phyloP scores from a whole-genome alignment of 2,888 invertebrate genomes.

The Ephialtes manifestator region DNA sequence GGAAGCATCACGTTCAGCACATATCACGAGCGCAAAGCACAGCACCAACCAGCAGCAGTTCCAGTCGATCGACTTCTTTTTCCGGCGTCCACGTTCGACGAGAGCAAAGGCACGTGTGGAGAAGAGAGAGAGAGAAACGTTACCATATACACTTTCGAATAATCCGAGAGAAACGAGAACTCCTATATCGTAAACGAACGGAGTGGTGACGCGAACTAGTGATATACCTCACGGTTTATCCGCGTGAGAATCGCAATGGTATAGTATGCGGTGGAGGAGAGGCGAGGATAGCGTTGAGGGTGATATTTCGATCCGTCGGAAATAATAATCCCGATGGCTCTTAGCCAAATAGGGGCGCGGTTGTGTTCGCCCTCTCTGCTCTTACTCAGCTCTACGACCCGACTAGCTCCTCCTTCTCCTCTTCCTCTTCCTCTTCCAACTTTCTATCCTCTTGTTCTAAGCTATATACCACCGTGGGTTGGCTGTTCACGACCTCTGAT shows the following conservation, averaged over 20 bases:
- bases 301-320: slow-evolving; percentile 77
- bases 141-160: slow-evolving; percentile 62
- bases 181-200: slow-evolving; percentile 61
- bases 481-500: slow-evolving; percentile 71
- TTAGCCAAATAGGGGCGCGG: slow-evolving; percentile 78
- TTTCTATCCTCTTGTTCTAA: slow-evolving; percentile 28
- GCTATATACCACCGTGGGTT: not conserved
- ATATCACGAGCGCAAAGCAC: slow-evolving; percentile 52
- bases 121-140: slow-evolving; percentile 24
- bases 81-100: slow-evolving; percentile 55
- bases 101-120: not conserved
- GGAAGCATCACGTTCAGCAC: slow-evolving; percentile 68
- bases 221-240: slow-evolving; percentile 51
- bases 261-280: slow-evolving; percentile 45
- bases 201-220: slow-evolving; percentile 37
- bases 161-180: slow-evolving; percentile 53
- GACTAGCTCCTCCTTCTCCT: not conserved
- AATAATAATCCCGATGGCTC: slow-evolving; percentile 80
- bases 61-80: slow-evolving; percentile 69
- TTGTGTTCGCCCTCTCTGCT: slow-evolving; percentile 64
- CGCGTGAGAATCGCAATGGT: slow-evolving; percentile 64
- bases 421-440: slow-evolving; percentile 12
- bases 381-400: slow-evolving; percentile 48
- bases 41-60: slow-evolving; percentile 43
- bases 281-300: slow-evolving; percentile 59